Evolutionary conservation across 2,113 vertebrate genomes (phyloP).

Genomic region (Ameiurus melas): DNA sequence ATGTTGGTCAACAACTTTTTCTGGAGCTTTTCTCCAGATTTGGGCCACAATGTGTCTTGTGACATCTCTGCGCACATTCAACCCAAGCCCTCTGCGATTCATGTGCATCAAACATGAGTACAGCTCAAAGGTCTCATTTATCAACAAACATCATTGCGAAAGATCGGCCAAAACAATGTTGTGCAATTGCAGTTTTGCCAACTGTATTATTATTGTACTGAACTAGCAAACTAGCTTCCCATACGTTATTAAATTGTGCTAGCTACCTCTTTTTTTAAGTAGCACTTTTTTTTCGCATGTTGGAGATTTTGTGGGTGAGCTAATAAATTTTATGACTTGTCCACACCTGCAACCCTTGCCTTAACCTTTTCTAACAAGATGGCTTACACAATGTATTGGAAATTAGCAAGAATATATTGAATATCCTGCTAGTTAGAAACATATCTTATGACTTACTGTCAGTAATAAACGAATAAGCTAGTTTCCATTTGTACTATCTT

Average conservation of each 20-base stretch:
- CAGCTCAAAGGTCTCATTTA: too few relatives aligned
- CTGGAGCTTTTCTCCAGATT: too few relatives aligned
- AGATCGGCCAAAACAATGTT: too few relatives aligned
- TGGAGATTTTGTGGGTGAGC: not conserved
- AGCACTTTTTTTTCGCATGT: not conserved
- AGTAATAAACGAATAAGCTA: not conserved
- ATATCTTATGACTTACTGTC: not conserved
- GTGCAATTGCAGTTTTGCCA: too few relatives aligned
- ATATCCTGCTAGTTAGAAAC: too few relatives aligned
- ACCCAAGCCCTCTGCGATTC: too few relatives aligned
- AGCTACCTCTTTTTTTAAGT: not conserved
- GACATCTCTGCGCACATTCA: too few relatives aligned
- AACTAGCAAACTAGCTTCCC: not conserved
- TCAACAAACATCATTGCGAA: too few relatives aligned
- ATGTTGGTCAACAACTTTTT: too few relatives aligned
- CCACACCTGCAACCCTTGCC: not conserved
- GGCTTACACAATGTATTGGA: not conserved
- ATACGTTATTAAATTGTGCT: not conserved
- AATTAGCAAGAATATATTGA: not conserved
- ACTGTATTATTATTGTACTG: not conserved
- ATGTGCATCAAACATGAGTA: too few relatives aligned
- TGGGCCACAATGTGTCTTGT: too few relatives aligned
- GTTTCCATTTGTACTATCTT: not conserved
- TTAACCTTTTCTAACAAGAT: not conserved
- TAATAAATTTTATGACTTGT: not conserved